phyloP scores from a whole-genome alignment of 2,888 invertebrate genomes.

The Axea sp. region DNA sequence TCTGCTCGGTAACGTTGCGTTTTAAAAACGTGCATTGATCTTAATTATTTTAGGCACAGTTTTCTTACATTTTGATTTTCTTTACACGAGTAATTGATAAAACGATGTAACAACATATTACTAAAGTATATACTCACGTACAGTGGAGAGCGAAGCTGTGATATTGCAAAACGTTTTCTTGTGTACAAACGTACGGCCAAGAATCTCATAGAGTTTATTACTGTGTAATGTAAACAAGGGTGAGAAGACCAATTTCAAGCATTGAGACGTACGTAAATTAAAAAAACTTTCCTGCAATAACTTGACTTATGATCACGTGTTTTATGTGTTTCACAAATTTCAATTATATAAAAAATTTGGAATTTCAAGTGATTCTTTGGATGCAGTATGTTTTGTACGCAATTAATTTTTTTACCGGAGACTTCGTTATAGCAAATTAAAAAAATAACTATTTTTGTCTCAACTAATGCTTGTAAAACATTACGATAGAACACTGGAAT shows the following conservation, averaged over 20 bases:
- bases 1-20: too few relatives aligned
- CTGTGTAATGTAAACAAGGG: slow-evolving; percentile 43
- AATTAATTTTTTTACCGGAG: too few relatives aligned
- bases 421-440: too few relatives aligned
- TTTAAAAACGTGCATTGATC: too few relatives aligned
- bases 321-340: slow-evolving; percentile 5
- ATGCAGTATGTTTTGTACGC: too few relatives aligned
- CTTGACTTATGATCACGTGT: slow-evolving; percentile 23
- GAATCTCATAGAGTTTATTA: slow-evolving; percentile 49
- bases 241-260: slow-evolving; percentile 13
- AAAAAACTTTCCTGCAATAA: slow-evolving; percentile 28
- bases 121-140: neutral
- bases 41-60: too few relatives aligned
- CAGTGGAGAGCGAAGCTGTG: slow-evolving; percentile 17
- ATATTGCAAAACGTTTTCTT: slow-evolving; percentile 33
- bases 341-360: slow-evolving; percentile 13
- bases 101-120: slow-evolving; percentile 23
- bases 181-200: slow-evolving; percentile 29
- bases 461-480: too few relatives aligned
- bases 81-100: slow-evolving; percentile 24
- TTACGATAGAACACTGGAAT: too few relatives aligned
- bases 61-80: too few relatives aligned
- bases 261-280: slow-evolving; percentile 12
- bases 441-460: too few relatives aligned
- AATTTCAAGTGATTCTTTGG: too few relatives aligned